Conservation (phyloP, 35 echinoderm and acorn worm species). For the Eucidaris tribuloides region DNA sequence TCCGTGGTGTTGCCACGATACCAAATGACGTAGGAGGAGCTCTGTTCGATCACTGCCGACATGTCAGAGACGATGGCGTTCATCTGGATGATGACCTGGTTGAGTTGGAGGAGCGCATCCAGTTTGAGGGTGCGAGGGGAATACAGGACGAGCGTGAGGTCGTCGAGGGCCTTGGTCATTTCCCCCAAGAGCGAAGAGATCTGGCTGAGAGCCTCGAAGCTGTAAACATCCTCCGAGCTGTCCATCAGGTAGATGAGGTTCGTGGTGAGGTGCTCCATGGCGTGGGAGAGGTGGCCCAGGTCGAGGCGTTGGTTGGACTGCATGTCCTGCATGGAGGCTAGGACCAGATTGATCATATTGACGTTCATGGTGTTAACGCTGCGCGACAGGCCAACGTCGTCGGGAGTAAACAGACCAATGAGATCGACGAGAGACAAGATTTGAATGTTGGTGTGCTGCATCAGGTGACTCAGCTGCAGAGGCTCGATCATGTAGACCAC, state of each 20-base stretch:
- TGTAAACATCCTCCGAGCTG: constrained; percentile 20
- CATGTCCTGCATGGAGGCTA: constrained; percentile 37
- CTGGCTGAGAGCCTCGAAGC: constrained; percentile 36
- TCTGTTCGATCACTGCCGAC: constrained; percentile 34
- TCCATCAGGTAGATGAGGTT: constrained; percentile 78
- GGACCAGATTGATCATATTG: constrained; percentile 62
- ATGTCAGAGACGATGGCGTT: constrained; percentile 43
- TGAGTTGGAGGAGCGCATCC: constrained; percentile 67
- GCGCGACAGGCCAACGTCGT: background rate
- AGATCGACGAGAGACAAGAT: background rate
- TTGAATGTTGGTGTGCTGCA: background rate
- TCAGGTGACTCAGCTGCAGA: background rate
- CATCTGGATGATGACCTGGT: constrained; percentile 49
- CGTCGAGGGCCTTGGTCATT: constrained; percentile 45
- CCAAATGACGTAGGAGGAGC: constrained; percentile 41
- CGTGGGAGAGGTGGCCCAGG: constrained; percentile 59
- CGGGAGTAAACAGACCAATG: background rate
- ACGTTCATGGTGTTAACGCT: constrained; percentile 45
- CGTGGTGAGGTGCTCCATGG: constrained; percentile 52
- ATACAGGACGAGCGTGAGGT: constrained; percentile 40
- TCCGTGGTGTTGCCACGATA: constrained; percentile 35
- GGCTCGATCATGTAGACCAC: constrained; percentile 30
- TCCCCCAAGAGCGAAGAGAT: constrained; percentile 58
- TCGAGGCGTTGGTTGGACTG: constrained; percentile 52
- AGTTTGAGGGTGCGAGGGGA: constrained; percentile 53